A percentile compares a stretch with the other conserved stretches of the same genome.
phyloP scores from a whole-genome alignment of 2,113 vertebrate genomes.

The Cinclus cinclus region DNA sequence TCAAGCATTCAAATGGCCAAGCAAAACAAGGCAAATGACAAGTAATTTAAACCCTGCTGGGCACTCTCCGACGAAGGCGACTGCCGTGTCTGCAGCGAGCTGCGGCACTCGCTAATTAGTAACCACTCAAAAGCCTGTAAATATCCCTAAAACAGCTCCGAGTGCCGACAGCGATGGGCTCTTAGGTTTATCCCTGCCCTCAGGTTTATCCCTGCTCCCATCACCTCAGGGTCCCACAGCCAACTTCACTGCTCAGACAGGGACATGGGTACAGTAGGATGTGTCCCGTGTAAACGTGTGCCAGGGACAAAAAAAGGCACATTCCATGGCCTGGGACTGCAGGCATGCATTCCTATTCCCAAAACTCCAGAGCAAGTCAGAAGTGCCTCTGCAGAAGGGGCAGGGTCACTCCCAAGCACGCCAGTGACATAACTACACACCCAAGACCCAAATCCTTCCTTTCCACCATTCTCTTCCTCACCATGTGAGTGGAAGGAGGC shows the following conservation, averaged over 20 bases:
- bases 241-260: neutral
- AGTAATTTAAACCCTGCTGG: constrained; percentile 61
- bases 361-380: neutral
- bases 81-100: neutral
- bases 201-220: neutral
- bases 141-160: neutral
- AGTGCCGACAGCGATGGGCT: rapidly evolving
- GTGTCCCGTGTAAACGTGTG: rapidly evolving
- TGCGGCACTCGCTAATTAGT: constrained; percentile 42
- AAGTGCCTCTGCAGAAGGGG: neutral
- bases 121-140: neutral
- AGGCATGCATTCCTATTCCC: neutral
- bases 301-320: neutral
- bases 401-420: rapidly evolving
- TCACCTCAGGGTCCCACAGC: neutral
- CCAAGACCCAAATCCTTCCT: neutral
- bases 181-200: neutral
- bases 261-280: neutral
- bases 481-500: neutral
- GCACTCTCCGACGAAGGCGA: neutral
- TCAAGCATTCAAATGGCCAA: constrained; percentile 53
- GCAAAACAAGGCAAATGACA: constrained; percentile 62
- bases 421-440: neutral
- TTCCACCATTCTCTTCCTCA: neutral
- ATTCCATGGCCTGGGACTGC: neutral